Evolutionary conservation across 2,888 invertebrate genomes (phyloP).

Genomic region (Atethmia centrago): DNA sequence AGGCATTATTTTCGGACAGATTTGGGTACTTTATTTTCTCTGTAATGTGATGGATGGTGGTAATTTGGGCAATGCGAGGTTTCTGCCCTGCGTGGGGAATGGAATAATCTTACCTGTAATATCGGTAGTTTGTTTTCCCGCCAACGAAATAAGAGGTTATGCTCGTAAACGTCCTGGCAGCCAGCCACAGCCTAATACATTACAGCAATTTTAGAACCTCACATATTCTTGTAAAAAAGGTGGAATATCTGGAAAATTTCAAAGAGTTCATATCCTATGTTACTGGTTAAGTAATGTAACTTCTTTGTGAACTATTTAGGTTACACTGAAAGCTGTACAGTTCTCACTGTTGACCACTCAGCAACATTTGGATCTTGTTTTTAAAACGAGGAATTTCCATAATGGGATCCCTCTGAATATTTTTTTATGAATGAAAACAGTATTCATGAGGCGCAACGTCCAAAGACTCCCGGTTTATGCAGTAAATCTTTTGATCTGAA

Average conservation of each 20-base stretch:
- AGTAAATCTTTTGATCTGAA: conserved; percentile 13
- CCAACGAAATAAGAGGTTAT: conserved; percentile 40
- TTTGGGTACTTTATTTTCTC: conserved; percentile 43
- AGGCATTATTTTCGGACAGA: conserved; percentile 51
- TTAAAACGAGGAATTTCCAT: conserved; percentile 18
- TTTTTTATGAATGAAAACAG: conserved; percentile 39
- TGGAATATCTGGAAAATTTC: conserved; percentile 12
- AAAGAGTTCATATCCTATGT: conserved; percentile 5
- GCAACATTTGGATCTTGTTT: conserved; percentile 37
- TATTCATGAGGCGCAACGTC: conserved; percentile 35
- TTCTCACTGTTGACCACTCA: conserved; percentile 15
- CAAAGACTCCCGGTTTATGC: conserved; percentile 1
- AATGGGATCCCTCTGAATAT: conserved; percentile 23
- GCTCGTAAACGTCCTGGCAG: conserved; percentile 51
- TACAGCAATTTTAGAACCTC: conserved; percentile 45
- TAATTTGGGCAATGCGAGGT: conserved; percentile 52
- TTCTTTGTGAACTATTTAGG: conserved; percentile 16
- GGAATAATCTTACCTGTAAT: conserved; percentile 60
- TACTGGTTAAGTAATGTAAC: conserved; percentile 16
- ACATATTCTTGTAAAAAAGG: conserved; percentile 35
- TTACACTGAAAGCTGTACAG: conserved; percentile 16
- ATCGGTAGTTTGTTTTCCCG: conserved; percentile 50
- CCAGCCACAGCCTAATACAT: conserved; percentile 56
- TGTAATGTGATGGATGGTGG: conserved; percentile 51
- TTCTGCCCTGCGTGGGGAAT: conserved; percentile 39